Conservation (phyloP, 2,888 invertebrate species). For the Rhyacophila evoluta region DNA sequence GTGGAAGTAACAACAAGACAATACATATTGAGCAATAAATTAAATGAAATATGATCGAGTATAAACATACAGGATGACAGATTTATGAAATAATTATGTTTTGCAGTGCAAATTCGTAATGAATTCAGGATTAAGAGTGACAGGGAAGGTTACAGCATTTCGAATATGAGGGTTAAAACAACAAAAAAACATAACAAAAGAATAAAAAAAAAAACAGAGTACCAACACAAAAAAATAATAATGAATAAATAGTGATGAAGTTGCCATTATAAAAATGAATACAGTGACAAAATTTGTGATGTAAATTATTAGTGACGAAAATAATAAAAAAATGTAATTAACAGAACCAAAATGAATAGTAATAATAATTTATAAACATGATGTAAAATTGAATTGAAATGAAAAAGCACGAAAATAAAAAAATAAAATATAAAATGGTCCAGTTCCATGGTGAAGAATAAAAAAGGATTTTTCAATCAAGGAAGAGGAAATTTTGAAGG, state of each 20-base stretch:
- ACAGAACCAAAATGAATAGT: slow-evolving; percentile 40
- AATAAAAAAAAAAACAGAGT: slow-evolving; percentile 57
- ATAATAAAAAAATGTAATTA: too few species aligned
- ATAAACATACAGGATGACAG: not conserved
- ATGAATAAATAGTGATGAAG: too few species aligned
- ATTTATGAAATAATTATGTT: not conserved
- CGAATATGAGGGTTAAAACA: slow-evolving; percentile 11
- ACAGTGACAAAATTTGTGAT: not conserved
- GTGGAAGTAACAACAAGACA: not conserved
- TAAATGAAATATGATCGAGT: not conserved
- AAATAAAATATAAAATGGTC: slow-evolving; percentile 9
- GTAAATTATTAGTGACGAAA: slow-evolving; percentile 32
- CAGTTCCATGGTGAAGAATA: not conserved
- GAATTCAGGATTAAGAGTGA: not conserved
- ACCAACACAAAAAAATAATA: slow-evolving; percentile 58
- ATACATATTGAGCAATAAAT: not conserved
- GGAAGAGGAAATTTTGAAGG: slow-evolving; percentile 40
- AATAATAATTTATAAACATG: slow-evolving; percentile 44
- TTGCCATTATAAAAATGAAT: too few species aligned
- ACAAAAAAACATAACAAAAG: slow-evolving; percentile 6
- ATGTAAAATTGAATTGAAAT: slow-evolving; percentile 53
- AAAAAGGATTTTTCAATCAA: not conserved
- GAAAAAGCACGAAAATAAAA: slow-evolving; percentile 34
- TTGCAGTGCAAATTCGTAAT: not conserved
- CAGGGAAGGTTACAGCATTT: not conserved